Evolutionary conservation across 2,797 vertebrate genomes (phyloP).

Genomic region (Myripristis jacobus): DNA sequence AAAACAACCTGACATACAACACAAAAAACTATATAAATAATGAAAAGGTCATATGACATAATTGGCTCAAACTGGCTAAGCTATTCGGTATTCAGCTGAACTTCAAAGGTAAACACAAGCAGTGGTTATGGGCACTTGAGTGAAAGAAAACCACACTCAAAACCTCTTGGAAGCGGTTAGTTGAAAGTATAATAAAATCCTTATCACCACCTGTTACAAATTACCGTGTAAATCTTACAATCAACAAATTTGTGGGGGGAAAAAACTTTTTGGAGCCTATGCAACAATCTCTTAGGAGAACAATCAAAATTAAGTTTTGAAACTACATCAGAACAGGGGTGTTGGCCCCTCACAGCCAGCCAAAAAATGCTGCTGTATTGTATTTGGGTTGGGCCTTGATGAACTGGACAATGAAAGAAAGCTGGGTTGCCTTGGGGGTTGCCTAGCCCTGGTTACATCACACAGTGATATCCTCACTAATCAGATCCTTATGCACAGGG

Average conservation of each 20-base stretch:
- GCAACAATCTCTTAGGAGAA: background rate
- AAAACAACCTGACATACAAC: too few relatives aligned
- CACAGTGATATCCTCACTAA: conserved; percentile 47
- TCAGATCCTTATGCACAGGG: conserved; percentile 51
- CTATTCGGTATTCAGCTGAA: too few relatives aligned
- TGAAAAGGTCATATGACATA: too few relatives aligned
- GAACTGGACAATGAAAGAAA: conserved; percentile 26
- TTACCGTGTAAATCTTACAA: too few relatives aligned
- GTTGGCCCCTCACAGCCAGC: conserved; percentile 2
- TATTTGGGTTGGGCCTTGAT: conserved; percentile 9
- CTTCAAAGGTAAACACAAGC: too few relatives aligned
- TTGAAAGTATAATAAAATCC: too few relatives aligned
- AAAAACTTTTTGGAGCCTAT: background rate
- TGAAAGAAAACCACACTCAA: too few relatives aligned
- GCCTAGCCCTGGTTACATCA: conserved; percentile 64
- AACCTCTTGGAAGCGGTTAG: too few relatives aligned
- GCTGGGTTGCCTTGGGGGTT: conserved; percentile 30
- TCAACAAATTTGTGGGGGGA: background rate
- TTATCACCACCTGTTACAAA: background rate
- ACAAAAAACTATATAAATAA: background rate
- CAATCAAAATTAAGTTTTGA: background rate
- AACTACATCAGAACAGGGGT: background rate
- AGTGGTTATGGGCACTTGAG: too few relatives aligned
- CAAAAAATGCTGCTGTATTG: background rate
- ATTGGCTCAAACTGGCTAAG: background rate